phyloP scores from a whole-genome alignment of 1,140 invertebrate genomes.

The Drosophila jambulina region DNA sequence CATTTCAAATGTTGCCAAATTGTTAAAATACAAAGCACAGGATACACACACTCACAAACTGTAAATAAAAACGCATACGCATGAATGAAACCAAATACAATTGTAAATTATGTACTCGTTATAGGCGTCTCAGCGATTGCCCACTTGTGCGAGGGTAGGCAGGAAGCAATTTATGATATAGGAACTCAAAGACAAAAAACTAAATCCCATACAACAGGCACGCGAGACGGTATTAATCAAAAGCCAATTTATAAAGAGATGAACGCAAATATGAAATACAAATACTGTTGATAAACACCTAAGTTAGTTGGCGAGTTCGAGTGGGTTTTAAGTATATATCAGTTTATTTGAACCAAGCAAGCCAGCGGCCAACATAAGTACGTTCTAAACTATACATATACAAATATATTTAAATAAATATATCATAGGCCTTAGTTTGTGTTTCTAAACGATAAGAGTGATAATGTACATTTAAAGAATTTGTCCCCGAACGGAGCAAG shows the following conservation, averaged over 20 bases:
- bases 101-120: slow-evolving; percentile 78
- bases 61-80: slow-evolving; percentile 32
- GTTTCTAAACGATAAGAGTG: slow-evolving; percentile 74
- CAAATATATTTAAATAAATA: slow-evolving; percentile 58
- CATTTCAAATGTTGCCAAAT: slow-evolving; percentile 59
- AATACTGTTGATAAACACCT: slow-evolving; percentile 31
- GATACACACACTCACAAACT: slow-evolving; percentile 10
- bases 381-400: slow-evolving; percentile 50
- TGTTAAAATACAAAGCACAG: slow-evolving; percentile 40
- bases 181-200: not conserved
- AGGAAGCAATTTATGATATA: slow-evolving; percentile 29
- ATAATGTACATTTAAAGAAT: slow-evolving; percentile 75
- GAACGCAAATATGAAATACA: slow-evolving; percentile 7
- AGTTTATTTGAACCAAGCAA: slow-evolving; percentile 19
- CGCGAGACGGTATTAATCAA: slow-evolving; percentile 35
- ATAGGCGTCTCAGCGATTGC: slow-evolving; percentile 46
- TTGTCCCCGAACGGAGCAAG: slow-evolving; percentile 30
- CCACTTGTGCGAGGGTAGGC: slow-evolving; percentile 41
- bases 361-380: slow-evolving; percentile 50
- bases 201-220: slow-evolving; percentile 2
- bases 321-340: slow-evolving; percentile 44
- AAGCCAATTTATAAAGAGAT: slow-evolving; percentile 27
- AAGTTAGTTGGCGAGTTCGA: slow-evolving; percentile 26
- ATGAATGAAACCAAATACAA: slow-evolving; percentile 55
- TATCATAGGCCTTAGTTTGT: slow-evolving; percentile 82